Evolutionary conservation across 1,140 invertebrate genomes (phyloP).

Genomic region (Bombus soroeensis): DNA sequence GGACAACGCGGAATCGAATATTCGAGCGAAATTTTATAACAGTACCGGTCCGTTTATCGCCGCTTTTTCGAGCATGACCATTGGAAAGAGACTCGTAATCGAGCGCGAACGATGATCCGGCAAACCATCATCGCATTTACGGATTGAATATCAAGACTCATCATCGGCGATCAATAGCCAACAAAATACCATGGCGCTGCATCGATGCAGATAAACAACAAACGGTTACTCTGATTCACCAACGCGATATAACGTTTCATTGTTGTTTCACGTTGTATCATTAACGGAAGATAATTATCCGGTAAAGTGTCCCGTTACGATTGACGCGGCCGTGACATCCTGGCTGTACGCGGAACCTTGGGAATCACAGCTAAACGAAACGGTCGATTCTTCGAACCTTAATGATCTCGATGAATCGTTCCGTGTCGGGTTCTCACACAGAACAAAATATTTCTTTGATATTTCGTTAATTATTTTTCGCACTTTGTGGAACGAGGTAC

Average conservation of each 20-base stretch:
- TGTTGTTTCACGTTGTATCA: background rate
- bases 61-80: conserved; percentile 6
- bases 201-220: conserved; percentile 36
- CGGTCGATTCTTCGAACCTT: background rate
- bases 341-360: background rate
- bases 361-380: background rate
- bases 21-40: conserved; percentile 12
- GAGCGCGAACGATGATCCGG: conserved; percentile 4
- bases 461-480: conserved; percentile 37
- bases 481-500: background rate
- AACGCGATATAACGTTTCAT: conserved; percentile 15
- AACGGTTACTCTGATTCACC: background rate
- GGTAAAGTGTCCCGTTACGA: conserved; percentile 1
- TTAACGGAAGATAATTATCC: conserved; percentile 17
- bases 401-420: background rate
- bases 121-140: conserved; percentile 19
- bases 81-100: background rate
- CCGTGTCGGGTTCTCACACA: background rate
- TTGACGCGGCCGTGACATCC: background rate
- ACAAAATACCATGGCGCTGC: conserved; percentile 11
- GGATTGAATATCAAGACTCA: conserved; percentile 42
- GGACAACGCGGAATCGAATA: background rate
- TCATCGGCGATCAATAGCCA: conserved; percentile 18
- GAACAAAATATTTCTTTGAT: background rate
- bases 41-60: background rate